A percentile compares a stretch with the other conserved stretches of the same genome.
phyloP scores from a whole-genome alignment of 1,140 invertebrate species.

The Parasteatoda tepidariorum region DNA sequence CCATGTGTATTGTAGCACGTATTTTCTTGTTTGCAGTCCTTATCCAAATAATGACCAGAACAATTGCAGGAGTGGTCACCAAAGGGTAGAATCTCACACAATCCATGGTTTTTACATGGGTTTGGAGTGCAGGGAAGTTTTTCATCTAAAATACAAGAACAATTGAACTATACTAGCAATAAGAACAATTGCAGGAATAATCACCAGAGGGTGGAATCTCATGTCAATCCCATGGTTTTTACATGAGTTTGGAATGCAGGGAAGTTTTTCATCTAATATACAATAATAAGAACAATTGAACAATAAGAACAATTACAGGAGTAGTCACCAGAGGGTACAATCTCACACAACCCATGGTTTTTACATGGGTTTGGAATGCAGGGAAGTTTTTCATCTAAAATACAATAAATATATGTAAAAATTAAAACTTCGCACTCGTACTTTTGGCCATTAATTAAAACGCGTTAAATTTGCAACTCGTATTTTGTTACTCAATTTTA shows the following conservation, averaged over 20 bases:
- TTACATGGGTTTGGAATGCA: constrained; percentile 22
- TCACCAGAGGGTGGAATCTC: neutral
- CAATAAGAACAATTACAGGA: neutral
- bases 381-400: neutral
- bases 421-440: neutral
- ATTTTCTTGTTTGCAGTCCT: neutral
- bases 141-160: neutral
- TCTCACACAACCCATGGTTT: neutral
- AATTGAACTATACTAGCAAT: too few species aligned
- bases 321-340: neutral
- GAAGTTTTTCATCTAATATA: neutral
- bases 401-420: neutral
- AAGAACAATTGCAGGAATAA: neutral
- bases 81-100: neutral
- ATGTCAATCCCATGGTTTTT: neutral
- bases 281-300: too few species aligned
- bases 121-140: constrained; percentile 5
- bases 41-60: neutral
- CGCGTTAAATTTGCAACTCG: too few species aligned
- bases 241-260: constrained; percentile 19
- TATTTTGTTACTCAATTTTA: too few species aligned
- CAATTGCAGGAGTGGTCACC: constrained; percentile 3
- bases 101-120: neutral
- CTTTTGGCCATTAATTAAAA: too few species aligned
- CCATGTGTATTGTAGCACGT: neutral